Evolutionary conservation across 2,888 invertebrate genomes (phyloP).

Genomic region (Sceliomorpha sp.): DNA sequence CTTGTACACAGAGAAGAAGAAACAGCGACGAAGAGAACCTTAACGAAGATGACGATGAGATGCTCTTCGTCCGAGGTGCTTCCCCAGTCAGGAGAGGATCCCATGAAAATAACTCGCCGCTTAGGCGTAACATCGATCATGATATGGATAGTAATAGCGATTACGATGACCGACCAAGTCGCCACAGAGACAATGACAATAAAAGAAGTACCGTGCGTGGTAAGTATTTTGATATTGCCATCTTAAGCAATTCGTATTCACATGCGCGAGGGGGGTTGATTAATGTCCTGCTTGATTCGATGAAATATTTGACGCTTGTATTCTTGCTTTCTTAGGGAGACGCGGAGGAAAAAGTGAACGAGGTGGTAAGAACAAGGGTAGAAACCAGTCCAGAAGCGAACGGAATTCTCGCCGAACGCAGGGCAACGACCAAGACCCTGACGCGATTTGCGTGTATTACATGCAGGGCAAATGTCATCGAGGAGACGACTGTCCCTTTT

Average conservation of each 20-base stretch:
- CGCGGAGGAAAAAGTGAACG: conserved; percentile 81
- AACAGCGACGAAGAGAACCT: conserved; percentile 77
- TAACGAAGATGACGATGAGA: conserved; percentile 88
- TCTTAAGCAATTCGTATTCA: too few relatives aligned
- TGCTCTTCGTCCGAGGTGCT: conserved; percentile 89
- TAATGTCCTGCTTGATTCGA: too few relatives aligned
- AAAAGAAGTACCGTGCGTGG: conserved; percentile 72
- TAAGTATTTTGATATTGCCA: conserved; percentile 41
- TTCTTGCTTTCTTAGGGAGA: conserved; percentile 80
- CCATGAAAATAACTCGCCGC: conserved; percentile 67
- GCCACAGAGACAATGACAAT: conserved; percentile 78
- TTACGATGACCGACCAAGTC: conserved; percentile 79
- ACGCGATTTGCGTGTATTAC: conserved; percentile 90
- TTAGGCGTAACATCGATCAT: conserved; percentile 76
- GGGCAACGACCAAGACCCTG: conserved; percentile 83
- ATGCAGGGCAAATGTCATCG: conserved; percentile 93
- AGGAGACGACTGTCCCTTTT: conserved; percentile 92
- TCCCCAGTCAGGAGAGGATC: conserved; percentile 82
- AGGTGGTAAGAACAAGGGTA: conserved; percentile 79
- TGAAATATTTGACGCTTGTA: too few relatives aligned
- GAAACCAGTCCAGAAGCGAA: conserved; percentile 74
- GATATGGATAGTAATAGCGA: conserved; percentile 83
- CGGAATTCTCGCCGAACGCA: conserved; percentile 82
- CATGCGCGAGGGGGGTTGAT: too few relatives aligned
- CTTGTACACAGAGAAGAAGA: conserved; percentile 81